Percentiles rank a stretch among this genome's conserved stretches.
These are phyloP conservation scores for Calosoma granatense DNA, from an alignment of 1,140 invertebrate species.

Conservation along the genomic window DNA sequence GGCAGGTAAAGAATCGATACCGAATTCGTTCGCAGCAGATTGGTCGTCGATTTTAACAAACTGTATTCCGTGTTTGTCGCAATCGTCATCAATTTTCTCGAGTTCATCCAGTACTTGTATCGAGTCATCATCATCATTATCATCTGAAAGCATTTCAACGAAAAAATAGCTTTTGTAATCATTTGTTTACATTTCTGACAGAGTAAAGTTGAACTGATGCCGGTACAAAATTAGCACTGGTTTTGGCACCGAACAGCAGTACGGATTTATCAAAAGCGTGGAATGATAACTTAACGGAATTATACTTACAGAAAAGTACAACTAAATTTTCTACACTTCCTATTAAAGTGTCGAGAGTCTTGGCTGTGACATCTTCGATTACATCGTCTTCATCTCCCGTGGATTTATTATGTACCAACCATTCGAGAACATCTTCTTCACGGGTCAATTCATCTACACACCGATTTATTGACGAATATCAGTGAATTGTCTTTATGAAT, in stretches of 20 bases:
- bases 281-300: not conserved
- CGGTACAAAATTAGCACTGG: not conserved
- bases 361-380: constrained; percentile 85
- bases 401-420: constrained; percentile 85
- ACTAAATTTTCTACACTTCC: constrained; percentile 84
- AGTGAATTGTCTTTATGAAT: no score
- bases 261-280: not conserved
- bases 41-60: constrained; percentile 89
- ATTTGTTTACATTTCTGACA: constrained; percentile 1
- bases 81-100: constrained; percentile 89
- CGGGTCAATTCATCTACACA: constrained; percentile 73
- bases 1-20: constrained; percentile 69
- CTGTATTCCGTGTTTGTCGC: constrained; percentile 82
- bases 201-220: not conserved
- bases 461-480: not conserved
- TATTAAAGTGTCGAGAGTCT: constrained; percentile 78
- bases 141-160: constrained; percentile 45
- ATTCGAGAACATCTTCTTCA: constrained; percentile 88
- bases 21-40: constrained; percentile 70
- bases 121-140: constrained; percentile 75
- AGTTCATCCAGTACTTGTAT: constrained; percentile 73
- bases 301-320: constrained; percentile 81
- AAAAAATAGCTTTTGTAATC: not conserved
- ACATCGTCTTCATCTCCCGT: constrained; percentile 87
- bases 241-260: not conserved